These are phyloP conservation scores for sheep (Ovis aries) DNA, from an alignment of 2,113 vertebrate genomes.

Conservation along the genomic window DNA sequence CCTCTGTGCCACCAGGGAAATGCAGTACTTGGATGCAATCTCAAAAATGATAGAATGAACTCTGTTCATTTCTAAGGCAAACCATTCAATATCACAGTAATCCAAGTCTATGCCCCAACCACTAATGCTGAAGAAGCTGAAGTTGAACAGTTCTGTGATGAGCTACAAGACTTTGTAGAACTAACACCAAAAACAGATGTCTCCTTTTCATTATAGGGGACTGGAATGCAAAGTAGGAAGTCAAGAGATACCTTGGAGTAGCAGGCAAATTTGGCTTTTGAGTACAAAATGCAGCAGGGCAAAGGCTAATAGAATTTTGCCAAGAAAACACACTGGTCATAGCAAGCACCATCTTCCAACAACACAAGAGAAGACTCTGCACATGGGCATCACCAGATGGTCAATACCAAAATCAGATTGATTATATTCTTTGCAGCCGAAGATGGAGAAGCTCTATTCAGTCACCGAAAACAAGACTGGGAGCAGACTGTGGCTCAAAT, in stretches of 20 bases:
- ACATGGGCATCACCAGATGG: not conserved
- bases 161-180: not conserved
- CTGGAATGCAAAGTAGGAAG: not conserved
- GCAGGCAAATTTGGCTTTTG: not conserved
- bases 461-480: not conserved
- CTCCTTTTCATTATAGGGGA: not conserved
- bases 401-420: not conserved
- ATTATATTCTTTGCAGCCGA: not conserved
- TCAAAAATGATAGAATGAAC: not conserved
- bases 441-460: not conserved
- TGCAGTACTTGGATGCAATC: not conserved
- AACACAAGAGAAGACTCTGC: not conserved
- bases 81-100: not conserved
- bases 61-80: not conserved
- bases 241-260: not conserved
- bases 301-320: not conserved
- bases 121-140: not conserved
- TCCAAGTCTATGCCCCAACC: not conserved
- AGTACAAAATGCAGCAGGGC: not conserved
- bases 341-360: not conserved
- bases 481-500: not conserved
- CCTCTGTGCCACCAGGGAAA: not conserved
- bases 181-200: not conserved
- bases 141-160: not conserved
- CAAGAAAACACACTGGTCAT: not conserved